Base-by-base conservation (phyloP, 2,797 vertebrate genomes). In the Enteromius fasciolatus region DNA sequence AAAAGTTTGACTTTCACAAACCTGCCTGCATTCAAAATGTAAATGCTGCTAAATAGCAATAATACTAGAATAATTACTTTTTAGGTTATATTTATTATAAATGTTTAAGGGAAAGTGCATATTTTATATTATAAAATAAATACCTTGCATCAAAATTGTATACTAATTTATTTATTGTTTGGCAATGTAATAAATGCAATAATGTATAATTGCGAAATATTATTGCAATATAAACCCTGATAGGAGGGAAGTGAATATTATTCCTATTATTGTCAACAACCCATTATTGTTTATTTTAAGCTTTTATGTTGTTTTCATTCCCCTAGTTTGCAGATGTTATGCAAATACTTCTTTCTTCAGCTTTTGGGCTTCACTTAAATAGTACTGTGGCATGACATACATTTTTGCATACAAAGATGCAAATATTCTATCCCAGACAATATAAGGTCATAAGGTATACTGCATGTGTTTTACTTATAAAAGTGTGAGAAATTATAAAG, bases 331-430 rank as follows among this genome's bases (percentile, higher is more conserved):
- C 41, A 70, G 46, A 52, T 14, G 23, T 23, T 44, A n/a, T 23
- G 54, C 59, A 25, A 70, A 70, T 3, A 18, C 50, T 8, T 52
- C 6, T 75, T 54, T 57, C 31, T 57, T 57, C 18, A 39, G 20
- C 12, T 57, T 74, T 74, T 57, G 31, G 17, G 72, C 1, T 74
- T 54, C 28, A 52, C 46, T 73, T 73, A 52, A 73, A 72, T 72
- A 72, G 10, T 73, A 31, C 5, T 52, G 18, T 52, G 12, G 28
- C 50, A 31, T 36, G 18, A 52, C 28, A n/a, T 73, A 8, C 1
- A 73, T 31, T 33, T 52, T 73, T n/a, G n/a, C n/a, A n/a, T n/a
- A n/a, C n/a, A 46, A 44, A 46, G 3, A 20, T n/a, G n/a, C 12
- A 52, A 18, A 39, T 57, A 74, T 39, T 17, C 72, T 12, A 57